Percentiles rank a stretch among this genome's conserved stretches.
Conservation (phyloP, 2,113 vertebrate species). For the Halichoerus grypus region DNA sequence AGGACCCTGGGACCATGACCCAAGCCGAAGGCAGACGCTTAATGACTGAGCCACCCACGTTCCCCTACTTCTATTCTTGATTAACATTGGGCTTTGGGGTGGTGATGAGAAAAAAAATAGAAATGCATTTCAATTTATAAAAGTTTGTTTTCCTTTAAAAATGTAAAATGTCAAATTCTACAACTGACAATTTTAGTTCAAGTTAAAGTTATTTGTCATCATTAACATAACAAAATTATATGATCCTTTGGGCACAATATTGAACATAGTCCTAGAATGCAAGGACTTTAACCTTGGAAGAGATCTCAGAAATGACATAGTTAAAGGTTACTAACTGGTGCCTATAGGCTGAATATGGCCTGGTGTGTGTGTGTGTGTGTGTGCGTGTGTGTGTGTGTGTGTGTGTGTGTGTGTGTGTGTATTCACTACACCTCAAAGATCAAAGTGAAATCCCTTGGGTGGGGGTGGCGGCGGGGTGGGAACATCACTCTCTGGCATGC, state of each 20-base stretch:
- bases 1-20: no score
- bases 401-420: rapidly evolving
- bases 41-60: no score
- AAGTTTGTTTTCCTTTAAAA: slow-evolving; percentile 14
- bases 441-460: background rate
- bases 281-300: background rate
- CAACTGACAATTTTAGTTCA: background rate
- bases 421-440: background rate
- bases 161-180: background rate
- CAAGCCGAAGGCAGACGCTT: no score
- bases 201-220: background rate
- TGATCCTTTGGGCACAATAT: background rate
- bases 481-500: background rate
- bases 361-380: background rate
- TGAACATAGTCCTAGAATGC: background rate
- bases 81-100: slow-evolving; percentile 80
- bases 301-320: background rate
- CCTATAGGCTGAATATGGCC: background rate
- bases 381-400: background rate
- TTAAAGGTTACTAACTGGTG: background rate
- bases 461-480: rapidly evolving
- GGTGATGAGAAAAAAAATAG: background rate
- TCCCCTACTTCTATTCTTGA: background rate
- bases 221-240: background rate
- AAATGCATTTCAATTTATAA: slow-evolving; percentile 31